Evolutionary conservation across 1,140 invertebrate species (phyloP), one percentile per base, ranked within the genome.

Genomic region (Aphelenchoides besseyi): DNA sequence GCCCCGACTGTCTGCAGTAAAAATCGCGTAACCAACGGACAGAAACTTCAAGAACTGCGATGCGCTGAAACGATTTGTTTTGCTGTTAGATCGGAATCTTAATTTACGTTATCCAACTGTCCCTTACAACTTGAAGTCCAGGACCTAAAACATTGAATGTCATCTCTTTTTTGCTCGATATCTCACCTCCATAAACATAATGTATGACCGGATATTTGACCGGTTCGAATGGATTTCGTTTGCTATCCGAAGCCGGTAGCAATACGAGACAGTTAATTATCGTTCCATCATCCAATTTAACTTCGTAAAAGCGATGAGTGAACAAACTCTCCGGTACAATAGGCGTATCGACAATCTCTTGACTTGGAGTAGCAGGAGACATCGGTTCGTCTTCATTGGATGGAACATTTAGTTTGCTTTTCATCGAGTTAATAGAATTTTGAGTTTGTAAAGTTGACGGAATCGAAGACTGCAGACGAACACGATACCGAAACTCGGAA

Each of bases 111-210:
- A 67, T 48, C 70, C 71, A 83, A 54, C 73, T 75, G 41, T 98
- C 98, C 35, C 92, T 92, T 37, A 98, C 95, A 35, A 96, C 89
- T 88, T 98, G 95, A 29, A 98, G 94, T 85, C 96, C 94, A 0
- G 95, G 95, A 12, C 96, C 95, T 29, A 23, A 57, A 57, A 57
- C 23, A 18, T 3, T 57, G 23, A 9, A 57, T 18, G 23, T 9
- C 16, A 57, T 8, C 26, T 57, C 23, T 18, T 36, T 63, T 76
- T 74, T 37, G 67, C 64, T 54, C 30, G 33, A n/a, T 41, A 8
- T 41, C 9, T 69, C 69, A 2, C 74, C 76, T 3, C 94, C 96
- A 85, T 99, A 98, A 18, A 99, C 92, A 85, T 96, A 94, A 16
- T 98, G 87, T 68, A 98, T 90, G 0, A 94, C 95, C 0, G 96